phyloP scores from a whole-genome alignment of 2,888 invertebrate genomes.

The Sthenelais limicola region DNA sequence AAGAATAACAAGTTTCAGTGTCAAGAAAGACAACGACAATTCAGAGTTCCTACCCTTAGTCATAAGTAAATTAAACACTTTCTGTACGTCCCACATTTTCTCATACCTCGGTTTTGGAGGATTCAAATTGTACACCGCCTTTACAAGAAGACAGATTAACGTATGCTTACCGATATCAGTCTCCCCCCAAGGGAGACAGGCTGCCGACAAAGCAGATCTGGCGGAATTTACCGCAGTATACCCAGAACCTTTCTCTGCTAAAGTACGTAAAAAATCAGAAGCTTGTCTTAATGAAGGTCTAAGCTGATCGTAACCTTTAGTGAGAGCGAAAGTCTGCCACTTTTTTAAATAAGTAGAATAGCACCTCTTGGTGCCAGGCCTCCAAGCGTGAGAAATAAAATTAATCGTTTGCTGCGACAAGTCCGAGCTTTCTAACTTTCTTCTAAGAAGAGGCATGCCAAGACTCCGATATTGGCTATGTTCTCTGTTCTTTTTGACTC shows the following conservation, averaged over 20 bases:
- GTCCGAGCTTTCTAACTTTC: background rate
- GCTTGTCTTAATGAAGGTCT: background rate
- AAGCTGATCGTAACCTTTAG: background rate
- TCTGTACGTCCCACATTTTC: background rate
- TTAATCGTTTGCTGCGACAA: background rate
- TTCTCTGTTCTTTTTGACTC: background rate
- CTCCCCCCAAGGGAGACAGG: background rate
- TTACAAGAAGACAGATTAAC: background rate
- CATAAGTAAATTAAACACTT: background rate
- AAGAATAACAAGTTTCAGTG: background rate
- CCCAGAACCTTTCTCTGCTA: background rate
- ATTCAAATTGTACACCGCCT: background rate
- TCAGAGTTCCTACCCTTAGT: background rate
- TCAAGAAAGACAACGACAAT: background rate
- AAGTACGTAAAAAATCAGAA: background rate
- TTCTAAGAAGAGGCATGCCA: background rate
- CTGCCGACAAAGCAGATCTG: background rate
- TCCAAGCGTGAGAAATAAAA: background rate
- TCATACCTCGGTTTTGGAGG: constrained; percentile 3
- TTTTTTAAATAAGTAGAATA: background rate
- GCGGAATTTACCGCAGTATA: background rate
- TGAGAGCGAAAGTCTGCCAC: background rate
- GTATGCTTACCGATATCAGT: background rate
- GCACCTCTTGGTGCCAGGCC: background rate
- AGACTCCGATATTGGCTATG: background rate